Evolutionary conservation across 1,140 invertebrate species (phyloP).

Genomic region (Antheraea mylitta): DNA sequence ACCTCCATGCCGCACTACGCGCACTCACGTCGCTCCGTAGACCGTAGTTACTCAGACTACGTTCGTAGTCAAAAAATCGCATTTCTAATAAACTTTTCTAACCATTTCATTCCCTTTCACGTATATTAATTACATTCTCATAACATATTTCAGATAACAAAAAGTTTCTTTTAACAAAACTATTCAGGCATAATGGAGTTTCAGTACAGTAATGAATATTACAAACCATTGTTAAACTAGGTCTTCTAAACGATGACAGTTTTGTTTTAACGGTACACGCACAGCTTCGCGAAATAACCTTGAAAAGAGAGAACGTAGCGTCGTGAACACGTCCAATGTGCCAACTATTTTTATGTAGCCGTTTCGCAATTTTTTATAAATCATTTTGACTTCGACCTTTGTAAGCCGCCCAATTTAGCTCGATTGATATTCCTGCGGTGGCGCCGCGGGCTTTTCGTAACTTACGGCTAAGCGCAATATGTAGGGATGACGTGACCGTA

Average conservation of each 20-base stretch:
- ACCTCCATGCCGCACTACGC: slow-evolving; percentile 22
- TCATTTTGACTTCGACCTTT: slow-evolving; percentile 76
- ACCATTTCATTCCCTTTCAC: neutral
- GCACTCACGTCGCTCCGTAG: slow-evolving; percentile 32
- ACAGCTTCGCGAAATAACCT: slow-evolving; percentile 58
- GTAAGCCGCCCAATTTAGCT: slow-evolving; percentile 65
- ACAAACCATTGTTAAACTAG: slow-evolving; percentile 44
- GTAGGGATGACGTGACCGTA: slow-evolving; percentile 47
- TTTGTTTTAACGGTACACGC: slow-evolving; percentile 70
- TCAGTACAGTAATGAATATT: slow-evolving; percentile 18
- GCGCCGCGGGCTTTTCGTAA: slow-evolving; percentile 64
- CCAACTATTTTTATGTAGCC: slow-evolving; percentile 69
- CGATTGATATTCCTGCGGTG: slow-evolving; percentile 72
- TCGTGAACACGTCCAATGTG: slow-evolving; percentile 71
- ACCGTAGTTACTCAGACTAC: slow-evolving; percentile 34
- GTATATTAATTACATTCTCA: neutral
- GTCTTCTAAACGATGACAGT: slow-evolving; percentile 60
- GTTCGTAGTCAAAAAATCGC: slow-evolving; percentile 38
- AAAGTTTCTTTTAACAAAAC: neutral
- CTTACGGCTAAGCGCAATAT: slow-evolving; percentile 43
- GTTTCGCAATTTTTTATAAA: slow-evolving; percentile 76
- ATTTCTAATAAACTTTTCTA: neutral
- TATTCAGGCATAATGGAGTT: slow-evolving; percentile 10
- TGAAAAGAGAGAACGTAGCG: slow-evolving; percentile 74
- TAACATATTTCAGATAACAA: neutral